Evolutionary conservation across 2,888 invertebrate species (phyloP), one percentile per base, ranked within the genome.

Genomic region (Caenorhabditis imperialis): DNA sequence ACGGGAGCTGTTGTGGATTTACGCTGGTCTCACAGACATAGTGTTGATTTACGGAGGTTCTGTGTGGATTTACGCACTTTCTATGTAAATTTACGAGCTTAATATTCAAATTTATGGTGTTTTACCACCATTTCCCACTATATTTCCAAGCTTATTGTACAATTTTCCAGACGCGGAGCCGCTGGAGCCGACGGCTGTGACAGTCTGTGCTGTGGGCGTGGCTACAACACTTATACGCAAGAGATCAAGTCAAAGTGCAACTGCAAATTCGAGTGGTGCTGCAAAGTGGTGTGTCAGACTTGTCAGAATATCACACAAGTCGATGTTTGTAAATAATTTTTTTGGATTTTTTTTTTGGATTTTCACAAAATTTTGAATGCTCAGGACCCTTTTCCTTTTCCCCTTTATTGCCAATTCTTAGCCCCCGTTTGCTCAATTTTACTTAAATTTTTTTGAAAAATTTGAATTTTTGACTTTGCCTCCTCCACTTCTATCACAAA

Each of bases 191-290:
- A 86, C 69, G 84, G 85, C 16, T 88, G 88, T 61, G 86, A 88
- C 42, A 60, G 83, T 53, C 74, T 88, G 27, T 88, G 88, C 63
- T 88, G 88, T 51, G 87, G 88, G n/a, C 77, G 88, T 8, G 88
- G 88, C 44, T 87, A 88, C 73, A 82, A 88, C 53, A 83, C 84
- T 12, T 82, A 83, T 55, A 82, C 81, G 10, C 69, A 83, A 38
- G 82, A 86, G 55, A 53, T 72, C 7, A 72, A 73, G 47, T 37
- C 57, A n/a, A 83, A 83, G 54, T 81, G 81, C 54, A 80, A 79
- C 44, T 79, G 79, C 71, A 79, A 79, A 60, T 79, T 79, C 27
- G 81, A 81, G 80, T 88, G 88, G 88, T 88, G 88, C 71, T 88
- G 88, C 63, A 77, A 86, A 65, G 88, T 88, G 12, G 82, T 85